Percentiles rank a stretch among this genome's conserved stretches.
These are phyloP conservation scores for Penaeus japonicus DNA, from an alignment of 1,140 invertebrate genomes.

Conservation along the genomic window DNA sequence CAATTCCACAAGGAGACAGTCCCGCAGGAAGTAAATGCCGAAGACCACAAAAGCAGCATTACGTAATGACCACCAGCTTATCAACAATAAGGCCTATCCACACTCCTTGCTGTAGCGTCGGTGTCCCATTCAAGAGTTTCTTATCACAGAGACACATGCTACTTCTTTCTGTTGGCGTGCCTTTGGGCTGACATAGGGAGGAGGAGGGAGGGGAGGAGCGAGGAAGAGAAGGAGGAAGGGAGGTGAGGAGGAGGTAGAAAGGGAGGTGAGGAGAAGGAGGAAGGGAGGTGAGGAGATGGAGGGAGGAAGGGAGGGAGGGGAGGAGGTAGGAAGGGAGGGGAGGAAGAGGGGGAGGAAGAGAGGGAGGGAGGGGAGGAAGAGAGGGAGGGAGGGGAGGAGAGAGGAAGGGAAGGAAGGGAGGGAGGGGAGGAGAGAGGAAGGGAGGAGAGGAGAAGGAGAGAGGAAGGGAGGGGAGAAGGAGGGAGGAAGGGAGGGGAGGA, in stretches of 20 bases:
- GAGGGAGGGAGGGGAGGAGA: not conserved
- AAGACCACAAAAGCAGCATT: no score
- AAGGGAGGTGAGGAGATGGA: not conserved
- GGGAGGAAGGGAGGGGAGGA: not conserved
- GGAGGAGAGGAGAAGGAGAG: not conserved
- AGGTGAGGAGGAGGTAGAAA: not conserved
- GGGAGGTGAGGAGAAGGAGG: not conserved
- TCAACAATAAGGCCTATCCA: no score
- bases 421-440: not conserved
- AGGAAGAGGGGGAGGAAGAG: not conserved
- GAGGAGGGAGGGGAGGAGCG: not conserved
- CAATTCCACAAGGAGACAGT: no score
- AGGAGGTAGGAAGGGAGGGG: not conserved
- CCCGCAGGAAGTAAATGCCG: no score
- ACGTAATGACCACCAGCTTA: no score
- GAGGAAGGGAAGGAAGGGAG: not conserved
- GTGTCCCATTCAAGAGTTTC: no score
- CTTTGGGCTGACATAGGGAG: not conserved
- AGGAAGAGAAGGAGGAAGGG: not conserved
- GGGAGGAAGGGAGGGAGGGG: not conserved
- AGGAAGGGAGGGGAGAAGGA: not conserved
- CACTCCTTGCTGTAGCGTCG: no score
- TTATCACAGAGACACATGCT: no score
- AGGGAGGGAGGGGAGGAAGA: not conserved
- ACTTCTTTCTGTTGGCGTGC: not conserved